Evolutionary conservation across 2,888 invertebrate species (phyloP), one percentile per base, ranked within the genome.

Genomic region (Tillus elongatus): DNA sequence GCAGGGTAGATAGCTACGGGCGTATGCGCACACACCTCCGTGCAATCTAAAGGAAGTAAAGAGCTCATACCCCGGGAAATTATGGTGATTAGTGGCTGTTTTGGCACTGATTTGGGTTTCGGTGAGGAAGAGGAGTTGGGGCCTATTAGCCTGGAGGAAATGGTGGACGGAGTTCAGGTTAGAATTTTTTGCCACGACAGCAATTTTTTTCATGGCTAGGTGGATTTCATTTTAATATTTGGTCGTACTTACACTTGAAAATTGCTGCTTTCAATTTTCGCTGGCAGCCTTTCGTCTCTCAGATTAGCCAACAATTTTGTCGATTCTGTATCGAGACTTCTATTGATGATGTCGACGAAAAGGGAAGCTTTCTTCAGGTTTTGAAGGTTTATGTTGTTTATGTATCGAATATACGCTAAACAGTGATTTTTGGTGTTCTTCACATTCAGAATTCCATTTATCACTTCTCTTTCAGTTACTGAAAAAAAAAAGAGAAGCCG

Each of bases 391-490:
- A 98, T 96, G 61, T 96, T 95, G 67, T 93, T 92, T 61, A 98
- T 96, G 64, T 93, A 92, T 37, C 96, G 74, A 2, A 90, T 78
- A 65, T 96, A 97, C 0, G 93, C 93, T 29, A 97, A 69, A 53
- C 93, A 92, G 64, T 96, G 95, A 56, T 95, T 93, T 61, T 90
- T 88, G 0, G 91, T 92, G 58, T 95, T 91, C 57, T 86, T 87
- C 0, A 95, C 93, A 56, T 84, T 87, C 11, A 98, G 66, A 3
- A 97, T 75, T 0, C 97, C 97, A 56, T 95, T 91, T 50, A 95
- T 93, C 0, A 98, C 93, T 69, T 98, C 97, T 30, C 96, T 73
- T 69, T 97, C 97, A 2, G 97, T 98, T 13, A 97, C 97, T 93
- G 64, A 24, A 65, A 61, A 43, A 41, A n/a, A n/a, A 14, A 19